Conservation (phyloP, 2,888 invertebrate species). For the Zonitis immaculata region DNA sequence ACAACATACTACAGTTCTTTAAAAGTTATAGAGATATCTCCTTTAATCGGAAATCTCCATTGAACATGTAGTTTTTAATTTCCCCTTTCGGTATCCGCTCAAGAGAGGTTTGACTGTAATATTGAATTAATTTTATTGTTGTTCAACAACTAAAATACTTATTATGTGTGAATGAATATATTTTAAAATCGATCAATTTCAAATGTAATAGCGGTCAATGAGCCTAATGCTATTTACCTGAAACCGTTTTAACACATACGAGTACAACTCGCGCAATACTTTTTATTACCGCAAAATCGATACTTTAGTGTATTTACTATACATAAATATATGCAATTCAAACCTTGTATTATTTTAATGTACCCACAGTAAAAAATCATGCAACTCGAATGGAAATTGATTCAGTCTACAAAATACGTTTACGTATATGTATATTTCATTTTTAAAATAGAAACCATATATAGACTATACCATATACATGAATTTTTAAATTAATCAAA, state of each 20-base stretch:
- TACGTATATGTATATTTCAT: neutral
- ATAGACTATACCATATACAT: too few species aligned
- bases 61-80: too few species aligned
- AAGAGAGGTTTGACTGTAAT: too few species aligned
- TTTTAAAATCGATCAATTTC: neutral
- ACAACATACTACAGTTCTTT: too few species aligned
- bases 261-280: neutral
- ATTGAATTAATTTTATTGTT: neutral
- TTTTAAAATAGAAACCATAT: neutral
- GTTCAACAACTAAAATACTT: neutral
- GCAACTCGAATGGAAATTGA: neutral
- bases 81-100: too few species aligned
- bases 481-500: neutral
- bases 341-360: neutral
- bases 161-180: neutral
- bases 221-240: neutral
- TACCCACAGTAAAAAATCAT: neutral
- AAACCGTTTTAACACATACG: neutral
- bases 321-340: neutral
- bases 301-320: too few species aligned
- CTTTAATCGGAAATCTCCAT: too few species aligned
- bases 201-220: conserved; percentile 1
- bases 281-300: neutral
- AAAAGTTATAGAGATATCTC: too few species aligned
- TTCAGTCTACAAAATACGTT: neutral